These are phyloP conservation scores for Melanostoma mellinum DNA, from an alignment of 2,888 invertebrate species.

Conservation along the genomic window DNA sequence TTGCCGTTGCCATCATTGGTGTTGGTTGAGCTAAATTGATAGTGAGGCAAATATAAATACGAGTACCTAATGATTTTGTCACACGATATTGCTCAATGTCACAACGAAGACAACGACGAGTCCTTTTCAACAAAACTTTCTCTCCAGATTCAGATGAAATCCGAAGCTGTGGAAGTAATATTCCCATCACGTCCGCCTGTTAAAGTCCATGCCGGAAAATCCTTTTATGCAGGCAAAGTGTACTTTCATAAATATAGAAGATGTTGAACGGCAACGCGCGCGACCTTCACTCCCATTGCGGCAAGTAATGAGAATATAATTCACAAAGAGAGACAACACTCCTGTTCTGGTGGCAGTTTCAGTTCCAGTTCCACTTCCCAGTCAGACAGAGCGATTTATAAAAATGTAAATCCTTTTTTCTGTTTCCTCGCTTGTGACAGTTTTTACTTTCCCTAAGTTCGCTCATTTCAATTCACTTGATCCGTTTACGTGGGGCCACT, in stretches of 20 bases:
- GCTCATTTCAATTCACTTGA: slow-evolving; percentile 61
- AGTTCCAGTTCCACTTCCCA: neutral
- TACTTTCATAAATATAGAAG: neutral
- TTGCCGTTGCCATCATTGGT: neutral
- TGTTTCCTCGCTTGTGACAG: slow-evolving; percentile 62
- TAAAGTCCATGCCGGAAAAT: slow-evolving; percentile 22
- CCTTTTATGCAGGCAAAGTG: slow-evolving; percentile 41
- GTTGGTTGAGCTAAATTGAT: slow-evolving; percentile 42
- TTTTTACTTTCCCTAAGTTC: slow-evolving; percentile 20
- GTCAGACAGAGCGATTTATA: slow-evolving; percentile 57
- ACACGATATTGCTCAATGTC: slow-evolving; percentile 61
- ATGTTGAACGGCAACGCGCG: slow-evolving; percentile 16
- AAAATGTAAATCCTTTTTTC: slow-evolving; percentile 68
- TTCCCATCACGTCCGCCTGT: slow-evolving; percentile 54
- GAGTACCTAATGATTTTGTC: slow-evolving; percentile 51
- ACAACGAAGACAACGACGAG: neutral
- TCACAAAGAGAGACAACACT: slow-evolving; percentile 45
- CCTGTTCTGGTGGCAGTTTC: neutral
- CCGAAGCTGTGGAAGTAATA: slow-evolving; percentile 47
- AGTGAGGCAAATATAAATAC: slow-evolving; percentile 43
- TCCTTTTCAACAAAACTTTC: slow-evolving; percentile 31
- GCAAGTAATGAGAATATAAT: slow-evolving; percentile 69
- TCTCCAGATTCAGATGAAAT: slow-evolving; percentile 49
- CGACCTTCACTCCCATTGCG: slow-evolving; percentile 66
- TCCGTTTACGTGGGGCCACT: slow-evolving; percentile 65